Conservation (phyloP, 2,113 vertebrate species). For the Phoxinus phoxinus region DNA sequence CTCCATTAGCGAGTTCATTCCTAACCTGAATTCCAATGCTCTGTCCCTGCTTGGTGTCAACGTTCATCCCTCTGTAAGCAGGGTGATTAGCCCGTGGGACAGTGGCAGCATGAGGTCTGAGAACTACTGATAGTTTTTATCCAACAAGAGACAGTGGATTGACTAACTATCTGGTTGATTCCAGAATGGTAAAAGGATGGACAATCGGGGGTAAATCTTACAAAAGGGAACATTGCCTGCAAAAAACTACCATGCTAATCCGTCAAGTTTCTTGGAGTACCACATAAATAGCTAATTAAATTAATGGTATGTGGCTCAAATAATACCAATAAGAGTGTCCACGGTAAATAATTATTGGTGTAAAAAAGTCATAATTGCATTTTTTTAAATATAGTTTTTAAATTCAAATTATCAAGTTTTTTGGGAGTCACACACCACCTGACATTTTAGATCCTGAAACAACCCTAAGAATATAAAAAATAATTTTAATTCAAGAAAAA, state of each 20-base stretch:
- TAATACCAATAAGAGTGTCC: not conserved
- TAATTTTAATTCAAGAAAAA: not conserved
- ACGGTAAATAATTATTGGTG: not conserved
- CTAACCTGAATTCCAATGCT: slow-evolving; percentile 41
- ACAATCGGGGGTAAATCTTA: not conserved
- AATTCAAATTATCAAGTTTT: not conserved
- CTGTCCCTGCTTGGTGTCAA: slow-evolving; percentile 27
- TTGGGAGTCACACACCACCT: too few species aligned
- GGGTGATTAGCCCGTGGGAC: slow-evolving; percentile 4
- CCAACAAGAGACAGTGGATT: not conserved
- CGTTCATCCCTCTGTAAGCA: not conserved
- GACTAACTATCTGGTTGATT: not conserved
- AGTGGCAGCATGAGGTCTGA: not conserved
- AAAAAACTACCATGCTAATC: not conserved
- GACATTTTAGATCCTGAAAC: too few species aligned
- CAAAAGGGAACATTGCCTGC: not conserved
- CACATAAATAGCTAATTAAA: not conserved
- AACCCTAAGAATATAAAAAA: not conserved
- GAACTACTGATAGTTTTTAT: not conserved
- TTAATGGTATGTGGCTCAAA: not conserved
- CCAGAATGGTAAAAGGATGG: not conserved
- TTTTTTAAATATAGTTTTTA: too few species aligned
- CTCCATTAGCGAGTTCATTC: slow-evolving; percentile 82
- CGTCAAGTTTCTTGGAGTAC: not conserved
- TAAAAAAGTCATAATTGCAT: not conserved